Conservation (phyloP, 2,888 invertebrate genomes). For the Orthosia gracilis region DNA sequence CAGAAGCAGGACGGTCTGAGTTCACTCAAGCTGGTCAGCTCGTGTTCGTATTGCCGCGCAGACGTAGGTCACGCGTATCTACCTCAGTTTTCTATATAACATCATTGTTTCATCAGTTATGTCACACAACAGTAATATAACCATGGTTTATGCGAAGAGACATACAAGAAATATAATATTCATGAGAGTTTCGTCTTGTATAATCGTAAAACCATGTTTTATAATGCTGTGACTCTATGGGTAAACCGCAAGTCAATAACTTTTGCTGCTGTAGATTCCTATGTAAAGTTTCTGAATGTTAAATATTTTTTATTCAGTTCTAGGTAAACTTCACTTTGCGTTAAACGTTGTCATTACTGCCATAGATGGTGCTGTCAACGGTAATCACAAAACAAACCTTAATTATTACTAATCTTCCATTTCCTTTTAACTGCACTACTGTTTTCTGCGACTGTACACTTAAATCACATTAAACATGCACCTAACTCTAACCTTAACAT, state of each 20-base stretch:
- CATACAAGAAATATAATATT: not conserved
- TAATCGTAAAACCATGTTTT: not conserved
- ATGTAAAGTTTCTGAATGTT: not conserved
- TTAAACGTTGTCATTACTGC: conserved; percentile 30
- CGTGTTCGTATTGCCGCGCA: too few species aligned
- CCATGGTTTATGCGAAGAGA: not conserved
- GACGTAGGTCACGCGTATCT: too few species aligned
- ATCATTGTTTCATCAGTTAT: too few species aligned
- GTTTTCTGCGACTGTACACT: conserved; percentile 41
- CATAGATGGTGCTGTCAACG: conserved; percentile 56
- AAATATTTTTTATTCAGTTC: conserved; percentile 30
- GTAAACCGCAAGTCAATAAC: not conserved
- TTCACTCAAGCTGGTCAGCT: too few species aligned
- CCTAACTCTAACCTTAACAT: not conserved
- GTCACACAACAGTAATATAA: not conserved
- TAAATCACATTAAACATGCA: conserved; percentile 9
- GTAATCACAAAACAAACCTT: conserved; percentile 60
- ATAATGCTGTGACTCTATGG: not conserved
- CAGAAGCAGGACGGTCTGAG: too few species aligned
- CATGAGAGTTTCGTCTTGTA: not conserved
- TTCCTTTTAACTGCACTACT: conserved; percentile 62
- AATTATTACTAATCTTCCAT: conserved; percentile 63
- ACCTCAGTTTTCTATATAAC: too few species aligned
- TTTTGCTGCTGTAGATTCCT: not conserved
- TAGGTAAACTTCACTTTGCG: conserved; percentile 1